Evolutionary conservation across 2,113 vertebrate species (phyloP), one percentile per base, ranked within the genome.

Genomic region (Ailuropoda melanoleuca): DNA sequence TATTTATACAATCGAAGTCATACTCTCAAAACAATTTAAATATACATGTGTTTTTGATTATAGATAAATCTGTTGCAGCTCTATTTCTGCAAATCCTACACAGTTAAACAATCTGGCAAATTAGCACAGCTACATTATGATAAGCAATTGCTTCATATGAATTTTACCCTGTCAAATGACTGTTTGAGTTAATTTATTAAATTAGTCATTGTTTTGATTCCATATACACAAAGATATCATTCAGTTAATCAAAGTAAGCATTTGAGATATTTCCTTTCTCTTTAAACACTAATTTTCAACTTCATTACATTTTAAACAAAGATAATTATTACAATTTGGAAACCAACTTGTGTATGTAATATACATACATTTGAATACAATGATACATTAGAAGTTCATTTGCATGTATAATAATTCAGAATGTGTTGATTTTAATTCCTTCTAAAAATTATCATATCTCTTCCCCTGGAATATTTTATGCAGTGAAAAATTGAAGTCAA

Each of bases 231-330:
- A 94, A 85, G 48, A 85, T 19, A 50, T 60, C 17, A 37, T 14
- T 95, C 21, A 66, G 9, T 88, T 89, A 80, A 81, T 95, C 70
- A 88, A 74, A 89, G 50, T 56, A 94, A 55, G 62, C 46, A 58
- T n/a, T 90, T 66, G 39, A 82, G 17, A 66, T n/a, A 90, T 66
- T 56, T n/a, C 60, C 3, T 95, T 87, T 95, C 34, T 34, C 10
- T 85, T 82, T 55, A 89, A 94, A 43, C 3, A 84, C 55, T 74
- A 34, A 88, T 85, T 72, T 91, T 70, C 39, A 93, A 85, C 37
- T 93, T 78, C 18, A 81, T 53, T 95, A 89, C 19, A 78, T 86
- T 97, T 89, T n/a, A 84, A 94, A 86, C 24, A 55, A 74, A 53
- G 39, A 74, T 58, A 89, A 66, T 89, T 88, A 68, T 88, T 50